These are phyloP conservation scores for Gasterosteus aculeatus DNA, from an alignment of 2,113 vertebrate genomes.

Conservation along the genomic window DNA sequence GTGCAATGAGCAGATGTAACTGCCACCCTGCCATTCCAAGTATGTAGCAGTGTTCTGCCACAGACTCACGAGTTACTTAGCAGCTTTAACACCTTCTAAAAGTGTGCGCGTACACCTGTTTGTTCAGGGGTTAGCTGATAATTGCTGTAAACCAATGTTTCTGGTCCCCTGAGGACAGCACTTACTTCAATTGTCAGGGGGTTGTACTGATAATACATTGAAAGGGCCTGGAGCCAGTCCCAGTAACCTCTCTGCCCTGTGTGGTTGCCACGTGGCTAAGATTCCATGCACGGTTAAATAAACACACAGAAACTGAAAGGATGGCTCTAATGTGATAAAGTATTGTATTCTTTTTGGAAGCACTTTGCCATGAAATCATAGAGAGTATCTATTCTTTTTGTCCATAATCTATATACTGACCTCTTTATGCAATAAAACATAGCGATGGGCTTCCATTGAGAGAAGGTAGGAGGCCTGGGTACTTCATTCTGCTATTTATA, in stretches of 20 bases:
- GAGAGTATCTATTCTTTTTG: background rate
- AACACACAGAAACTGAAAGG: conserved; percentile 11
- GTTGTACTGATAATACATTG: conserved; percentile 19
- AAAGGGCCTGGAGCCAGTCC: conserved; percentile 17
- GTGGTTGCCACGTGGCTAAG: conserved; percentile 45
- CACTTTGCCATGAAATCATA: background rate
- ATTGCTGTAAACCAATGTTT: conserved; percentile 5
- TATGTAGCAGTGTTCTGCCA: background rate
- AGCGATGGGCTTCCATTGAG: conserved; percentile 38
- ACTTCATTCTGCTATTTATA: conserved; percentile 9
- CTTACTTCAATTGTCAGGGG: conserved; percentile 4
- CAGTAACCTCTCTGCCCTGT: conserved; percentile 33
- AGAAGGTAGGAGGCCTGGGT: conserved; percentile 14
- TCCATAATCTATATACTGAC: conserved; percentile 27
- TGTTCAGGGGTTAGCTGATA: background rate
- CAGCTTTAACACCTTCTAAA: background rate
- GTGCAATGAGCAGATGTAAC: background rate
- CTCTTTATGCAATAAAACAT: conserved; percentile 36
- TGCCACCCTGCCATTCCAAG: background rate
- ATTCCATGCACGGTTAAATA: conserved; percentile 38
- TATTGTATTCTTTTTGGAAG: background rate
- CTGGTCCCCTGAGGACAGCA: conserved; percentile 7
- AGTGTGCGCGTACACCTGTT: background rate
- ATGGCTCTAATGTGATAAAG: conserved; percentile 1
- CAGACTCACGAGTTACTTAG: background rate